Base-by-base conservation (phyloP, 2,113 vertebrate species). In the Aleadryas rufinucha region DNA sequence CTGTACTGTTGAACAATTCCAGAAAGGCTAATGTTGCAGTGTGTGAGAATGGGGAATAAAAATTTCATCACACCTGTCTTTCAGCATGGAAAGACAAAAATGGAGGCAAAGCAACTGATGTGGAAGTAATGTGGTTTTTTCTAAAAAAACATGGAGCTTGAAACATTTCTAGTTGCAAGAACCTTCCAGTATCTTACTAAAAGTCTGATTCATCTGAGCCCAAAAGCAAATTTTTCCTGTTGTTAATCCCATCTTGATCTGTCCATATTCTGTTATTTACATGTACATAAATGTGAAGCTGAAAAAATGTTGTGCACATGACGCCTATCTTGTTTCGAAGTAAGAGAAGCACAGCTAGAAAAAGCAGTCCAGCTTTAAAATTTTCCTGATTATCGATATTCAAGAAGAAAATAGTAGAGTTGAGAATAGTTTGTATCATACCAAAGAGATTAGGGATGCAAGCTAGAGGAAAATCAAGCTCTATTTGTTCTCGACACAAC, bases 231-330 rank as follows among this genome's bases (percentile, higher is more conserved):
- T 65, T 70, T 24, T 60, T 81, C 2, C 7, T 13, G 13, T 35
- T 2, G 0, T 70, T 78, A 70, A 87, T 78, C 16, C 4, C 42
- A 70, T 33, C 24, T 65, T 65, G 18, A 44, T 69, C 16, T 84
- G 28, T 35, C 17, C 13, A 1, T 52, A 35, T 47, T 64, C 9
- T 69, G 8, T 21, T 56, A 31, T 65, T 84, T 81, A 39, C 3
- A 10, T 8, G 42, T 41, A 24, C 23, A 3, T 31, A 66, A 71
- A 31, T 18, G 2, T 20, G 16, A 60, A 84, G 26, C 16, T 83
- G 47, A 59, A 83, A 72, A 79, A 70, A 41, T 16, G 12, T 21
- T 41, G 21, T 1, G 2, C 0, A 2, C 1, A 0, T 41, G 50
- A 57, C 57, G 6, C 23, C 12, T 42, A 7, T 33, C 60, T 20